Base-by-base conservation (phyloP, 92 coral and sea anemone species). In the Muricea muricata region DNA sequence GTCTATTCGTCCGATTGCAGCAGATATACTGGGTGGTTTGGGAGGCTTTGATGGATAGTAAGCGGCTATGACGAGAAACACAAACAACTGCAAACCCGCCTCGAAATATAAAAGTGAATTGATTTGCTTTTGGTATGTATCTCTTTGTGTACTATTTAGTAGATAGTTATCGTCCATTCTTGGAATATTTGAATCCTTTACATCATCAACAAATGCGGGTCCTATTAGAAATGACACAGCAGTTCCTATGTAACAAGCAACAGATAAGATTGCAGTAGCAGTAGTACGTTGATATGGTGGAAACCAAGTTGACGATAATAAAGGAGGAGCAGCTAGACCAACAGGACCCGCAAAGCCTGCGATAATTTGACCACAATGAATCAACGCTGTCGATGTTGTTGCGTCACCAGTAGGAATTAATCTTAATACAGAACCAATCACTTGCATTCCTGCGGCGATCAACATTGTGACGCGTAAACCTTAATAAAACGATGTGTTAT, bases 211-310 rank as follows among this genome's bases (percentile, higher is more conserved):
- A n/a, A n/a, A n/a, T n/a, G n/a, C n/a, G n/a, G n/a, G n/a, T n/a
- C n/a, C n/a, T n/a, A n/a, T n/a, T n/a, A n/a, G n/a, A n/a, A n/a
- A n/a, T n/a, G n/a, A n/a, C n/a, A n/a, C 81, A 8, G 98, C 97
- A 0, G 97, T 91, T 12, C 98, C 98, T 0, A 92, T 83, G 68
- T 93, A 95, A 18, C 95, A 89, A 20, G 89, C 98, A 33, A 93
- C 66, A 1, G 98, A 91, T 26, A 94, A 93, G 73, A 95, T 93
- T 46, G 98, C 97, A 8, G 98, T 95, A 72, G 98, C 95, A 12
- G 97, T 95, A 91, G 94, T n/a, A n/a, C n/a, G n/a, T n/a, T n/a
- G n/a, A n/a, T n/a, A n/a, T n/a, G n/a, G n/a, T n/a, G n/a, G n/a
- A n/a, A n/a, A n/a, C n/a, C n/a, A n/a, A n/a, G n/a, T n/a, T n/a